These are phyloP conservation scores for Telmatherina bonti DNA, from an alignment of 2,797 vertebrate genomes.

Conservation along the genomic window DNA sequence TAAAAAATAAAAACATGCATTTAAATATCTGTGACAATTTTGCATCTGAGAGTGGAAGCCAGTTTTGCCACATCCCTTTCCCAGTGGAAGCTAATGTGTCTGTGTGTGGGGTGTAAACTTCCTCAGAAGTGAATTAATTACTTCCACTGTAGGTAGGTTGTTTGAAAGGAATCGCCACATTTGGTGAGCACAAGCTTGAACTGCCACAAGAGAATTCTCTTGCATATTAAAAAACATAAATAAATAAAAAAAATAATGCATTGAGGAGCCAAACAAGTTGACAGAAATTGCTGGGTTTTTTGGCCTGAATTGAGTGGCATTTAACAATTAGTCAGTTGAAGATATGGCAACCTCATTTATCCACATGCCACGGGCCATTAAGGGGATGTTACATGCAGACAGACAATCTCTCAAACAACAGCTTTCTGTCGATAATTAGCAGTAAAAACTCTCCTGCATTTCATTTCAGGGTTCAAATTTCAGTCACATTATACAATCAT, in stretches of 20 bases:
- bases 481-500: background rate
- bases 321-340: conserved; percentile 10
- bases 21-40: conserved; percentile 13
- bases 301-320: conserved; percentile 21
- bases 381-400: background rate
- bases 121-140: conserved; percentile 35
- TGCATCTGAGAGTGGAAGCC: background rate
- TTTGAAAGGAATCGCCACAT: conserved; percentile 35
- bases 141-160: background rate
- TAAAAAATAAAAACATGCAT: conserved; percentile 15
- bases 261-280: conserved; percentile 45
- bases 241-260: conserved; percentile 12
- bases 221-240: conserved; percentile 34
- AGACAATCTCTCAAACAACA: conserved; percentile 14
- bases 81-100: conserved; percentile 8
- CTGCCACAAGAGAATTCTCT: conserved; percentile 32
- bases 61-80: conserved; percentile 23
- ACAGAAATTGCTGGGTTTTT: conserved; percentile 27
- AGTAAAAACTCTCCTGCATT: background rate
- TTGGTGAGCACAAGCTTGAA: conserved; percentile 31
- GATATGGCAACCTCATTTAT: conserved; percentile 16
- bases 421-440: conserved; percentile 8
- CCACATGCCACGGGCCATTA: background rate
- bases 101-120: conserved; percentile 32
- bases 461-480: background rate